Evolutionary conservation across 2,888 invertebrate species (phyloP).

Genomic region (Neoitamus cyanurus): DNA sequence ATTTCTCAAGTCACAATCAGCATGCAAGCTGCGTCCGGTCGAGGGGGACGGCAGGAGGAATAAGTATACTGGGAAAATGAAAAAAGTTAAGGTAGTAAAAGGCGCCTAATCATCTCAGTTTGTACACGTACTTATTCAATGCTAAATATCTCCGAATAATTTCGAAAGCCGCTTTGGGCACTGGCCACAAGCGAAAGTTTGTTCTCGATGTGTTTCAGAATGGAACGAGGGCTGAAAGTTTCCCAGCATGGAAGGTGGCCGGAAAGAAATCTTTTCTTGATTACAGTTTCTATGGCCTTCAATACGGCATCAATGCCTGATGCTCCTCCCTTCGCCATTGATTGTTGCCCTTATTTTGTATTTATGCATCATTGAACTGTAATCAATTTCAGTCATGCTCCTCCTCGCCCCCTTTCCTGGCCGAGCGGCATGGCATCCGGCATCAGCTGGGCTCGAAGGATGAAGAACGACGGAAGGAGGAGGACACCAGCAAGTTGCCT

Average conservation of each 20-base stretch:
- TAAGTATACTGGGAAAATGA: conserved; percentile 8
- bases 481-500: conserved; percentile 6
- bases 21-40: background rate
- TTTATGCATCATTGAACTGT: conserved; percentile 55
- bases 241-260: background rate
- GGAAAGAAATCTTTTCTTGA: conserved; percentile 32
- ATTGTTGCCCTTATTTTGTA: conserved; percentile 49
- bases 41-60: background rate
- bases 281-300: conserved; percentile 31
- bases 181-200: background rate
- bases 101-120: conserved; percentile 37
- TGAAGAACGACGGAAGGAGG: background rate
- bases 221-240: background rate
- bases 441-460: background rate
- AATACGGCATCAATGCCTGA: background rate
- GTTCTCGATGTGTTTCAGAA: background rate
- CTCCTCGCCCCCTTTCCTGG: conserved; percentile 15
- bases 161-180: background rate
- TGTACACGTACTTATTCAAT: conserved; percentile 25
- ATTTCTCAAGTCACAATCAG: conserved; percentile 12
- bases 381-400: conserved; percentile 52
- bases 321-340: conserved; percentile 14
- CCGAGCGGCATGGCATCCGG: background rate
- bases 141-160: conserved; percentile 22
- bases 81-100: conserved; percentile 38